Conservation (phyloP, 2,888 invertebrate genomes). For the Melolontha melolontha region DNA sequence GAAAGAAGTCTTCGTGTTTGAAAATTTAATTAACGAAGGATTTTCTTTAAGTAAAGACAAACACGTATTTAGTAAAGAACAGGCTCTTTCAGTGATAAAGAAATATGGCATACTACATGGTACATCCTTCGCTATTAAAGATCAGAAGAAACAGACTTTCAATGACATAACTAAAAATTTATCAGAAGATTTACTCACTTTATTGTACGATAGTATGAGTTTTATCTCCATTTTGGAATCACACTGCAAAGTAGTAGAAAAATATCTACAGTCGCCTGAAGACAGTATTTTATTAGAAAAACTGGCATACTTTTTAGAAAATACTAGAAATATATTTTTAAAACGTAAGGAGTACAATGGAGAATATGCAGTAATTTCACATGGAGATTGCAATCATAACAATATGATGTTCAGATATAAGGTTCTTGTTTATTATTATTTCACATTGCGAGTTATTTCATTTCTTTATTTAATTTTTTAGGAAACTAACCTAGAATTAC, state of each 20-base stretch:
- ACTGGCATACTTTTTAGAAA: not conserved
- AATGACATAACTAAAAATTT: constrained; percentile 37
- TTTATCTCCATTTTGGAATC: not conserved
- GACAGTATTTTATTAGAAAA: constrained; percentile 9
- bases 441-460: not conserved
- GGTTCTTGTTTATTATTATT: not conserved
- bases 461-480: not conserved
- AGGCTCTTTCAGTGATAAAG: constrained; percentile 52
- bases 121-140: constrained; percentile 53
- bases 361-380: constrained; percentile 25
- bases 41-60: constrained; percentile 54
- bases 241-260: not conserved
- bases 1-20: constrained; percentile 52
- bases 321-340: not conserved
- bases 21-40: constrained; percentile 52
- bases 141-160: constrained; percentile 52
- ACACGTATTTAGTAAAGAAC: constrained; percentile 53
- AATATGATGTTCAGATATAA: constrained; percentile 47
- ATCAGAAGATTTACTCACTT: constrained; percentile 10
- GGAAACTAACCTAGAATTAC: constrained; percentile 7
- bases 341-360: constrained; percentile 11
- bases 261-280: not conserved
- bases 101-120: constrained; percentile 58
- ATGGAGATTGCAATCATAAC: constrained; percentile 46
- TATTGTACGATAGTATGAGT: not conserved